Percentiles rank a stretch among this genome's conserved stretches.
These are phyloP conservation scores for Zygogramma bicolorata DNA, from an alignment of 2,888 invertebrate species.

Conservation along the genomic window DNA sequence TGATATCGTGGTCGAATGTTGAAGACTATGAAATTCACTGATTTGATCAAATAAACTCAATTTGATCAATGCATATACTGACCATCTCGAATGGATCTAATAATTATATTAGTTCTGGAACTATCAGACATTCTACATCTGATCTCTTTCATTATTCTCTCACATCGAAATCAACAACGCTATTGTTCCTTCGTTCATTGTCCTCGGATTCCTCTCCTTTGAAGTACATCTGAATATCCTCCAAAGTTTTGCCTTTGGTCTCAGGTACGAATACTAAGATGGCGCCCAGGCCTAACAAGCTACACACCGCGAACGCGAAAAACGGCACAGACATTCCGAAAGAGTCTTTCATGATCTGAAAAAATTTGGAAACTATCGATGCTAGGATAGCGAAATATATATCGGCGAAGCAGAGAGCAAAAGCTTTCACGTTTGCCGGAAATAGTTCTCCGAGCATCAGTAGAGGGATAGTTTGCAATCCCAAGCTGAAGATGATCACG, in stretches of 20 bases:
- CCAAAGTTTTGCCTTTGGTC: constrained; percentile 79
- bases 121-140: neutral
- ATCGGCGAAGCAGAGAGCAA: constrained; percentile 71
- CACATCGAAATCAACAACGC: neutral
- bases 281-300: constrained; percentile 73
- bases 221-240: constrained; percentile 76
- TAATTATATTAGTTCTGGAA: neutral
- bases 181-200: neutral
- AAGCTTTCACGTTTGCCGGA: constrained; percentile 70
- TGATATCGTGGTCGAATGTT: no score
- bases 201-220: constrained; percentile 63
- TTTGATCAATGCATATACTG: no score
- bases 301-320: constrained; percentile 74
- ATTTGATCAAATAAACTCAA: no score
- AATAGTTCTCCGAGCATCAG: constrained; percentile 70
- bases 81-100: no score
- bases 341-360: constrained; percentile 69
- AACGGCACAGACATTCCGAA: constrained; percentile 76
- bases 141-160: neutral
- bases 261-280: constrained; percentile 76
- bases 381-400: constrained; percentile 68
- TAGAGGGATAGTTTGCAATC: constrained; percentile 70
- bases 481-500: constrained; percentile 69
- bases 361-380: constrained; percentile 68
- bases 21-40: no score